phyloP scores from a whole-genome alignment of 2,888 invertebrate genomes.

The Caenorhabditis imperialis region DNA sequence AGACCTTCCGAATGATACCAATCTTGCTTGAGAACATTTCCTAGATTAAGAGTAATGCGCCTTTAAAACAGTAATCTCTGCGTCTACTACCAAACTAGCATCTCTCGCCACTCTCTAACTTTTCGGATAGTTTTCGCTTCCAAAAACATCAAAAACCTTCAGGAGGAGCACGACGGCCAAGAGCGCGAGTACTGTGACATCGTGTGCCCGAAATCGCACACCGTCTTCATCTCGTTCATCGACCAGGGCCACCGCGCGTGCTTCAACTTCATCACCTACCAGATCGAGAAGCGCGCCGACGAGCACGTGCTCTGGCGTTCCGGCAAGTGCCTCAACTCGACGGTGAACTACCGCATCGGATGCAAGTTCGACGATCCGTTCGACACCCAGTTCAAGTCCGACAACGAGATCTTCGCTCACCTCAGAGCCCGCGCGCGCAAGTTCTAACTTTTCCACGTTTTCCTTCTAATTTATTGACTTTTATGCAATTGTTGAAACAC shows the following conservation, averaged over 20 bases:
- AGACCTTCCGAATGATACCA: too few species aligned
- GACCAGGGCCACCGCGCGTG: constrained; percentile 74
- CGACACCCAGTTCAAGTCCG: constrained; percentile 73
- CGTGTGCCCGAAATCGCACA: constrained; percentile 77
- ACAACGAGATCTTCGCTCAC: constrained; percentile 74
- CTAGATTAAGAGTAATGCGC: too few species aligned
- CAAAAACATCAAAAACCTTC: constrained; percentile 15
- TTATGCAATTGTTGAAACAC: too few species aligned
- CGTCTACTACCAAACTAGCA: too few species aligned
- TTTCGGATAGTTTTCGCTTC: neutral
- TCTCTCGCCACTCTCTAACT: too few species aligned
- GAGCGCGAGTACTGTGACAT: constrained; percentile 76
- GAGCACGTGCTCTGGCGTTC: constrained; percentile 73
- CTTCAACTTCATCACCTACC: constrained; percentile 77
- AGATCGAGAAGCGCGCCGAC: constrained; percentile 71
- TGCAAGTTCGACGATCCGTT: constrained; percentile 78
- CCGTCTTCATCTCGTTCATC: constrained; percentile 71
- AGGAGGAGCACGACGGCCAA: constrained; percentile 74
- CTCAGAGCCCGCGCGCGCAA: constrained; percentile 63
- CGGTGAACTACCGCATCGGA: constrained; percentile 74
- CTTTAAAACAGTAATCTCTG: too few species aligned
- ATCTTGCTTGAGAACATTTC: too few species aligned
- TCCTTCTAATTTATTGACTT: too few species aligned
- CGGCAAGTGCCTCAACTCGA: constrained; percentile 76
- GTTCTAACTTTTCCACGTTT: too few species aligned